These are phyloP conservation scores for Batillaria attramentaria DNA, from an alignment of 1,140 invertebrate genomes.

Conservation along the genomic window DNA sequence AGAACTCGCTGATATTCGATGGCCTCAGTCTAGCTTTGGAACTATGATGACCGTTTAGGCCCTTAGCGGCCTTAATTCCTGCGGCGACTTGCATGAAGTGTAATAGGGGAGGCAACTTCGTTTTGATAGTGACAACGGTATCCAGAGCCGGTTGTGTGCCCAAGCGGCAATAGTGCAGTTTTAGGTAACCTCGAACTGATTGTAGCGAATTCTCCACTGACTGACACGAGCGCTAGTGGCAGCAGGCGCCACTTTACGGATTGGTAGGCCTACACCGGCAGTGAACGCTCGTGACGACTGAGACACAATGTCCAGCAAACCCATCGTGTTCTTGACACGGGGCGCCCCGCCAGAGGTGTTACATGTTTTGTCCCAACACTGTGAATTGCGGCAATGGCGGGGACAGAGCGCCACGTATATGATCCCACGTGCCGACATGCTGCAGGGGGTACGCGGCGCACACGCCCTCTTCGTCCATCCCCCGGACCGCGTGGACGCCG, in stretches of 20 bases:
- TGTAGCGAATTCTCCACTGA: too few species aligned
- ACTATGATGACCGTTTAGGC: too few species aligned
- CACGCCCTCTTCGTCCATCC: slow-evolving; percentile 86
- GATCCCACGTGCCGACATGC: slow-evolving; percentile 80
- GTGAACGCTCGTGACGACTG: not conserved
- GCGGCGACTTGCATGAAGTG: too few species aligned
- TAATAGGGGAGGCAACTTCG: too few species aligned
- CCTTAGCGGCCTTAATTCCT: too few species aligned
- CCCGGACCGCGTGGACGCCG: slow-evolving; percentile 86
- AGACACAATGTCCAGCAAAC: not conserved
- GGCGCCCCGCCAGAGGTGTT: slow-evolving; percentile 38
- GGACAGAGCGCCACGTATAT: not conserved
- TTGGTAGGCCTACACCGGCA: not conserved
- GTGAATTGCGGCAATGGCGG: slow-evolving; percentile 40
- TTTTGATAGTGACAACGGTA: too few species aligned
- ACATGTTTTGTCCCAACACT: slow-evolving; percentile 29
- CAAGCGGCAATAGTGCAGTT: too few species aligned
- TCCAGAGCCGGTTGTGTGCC: too few species aligned
- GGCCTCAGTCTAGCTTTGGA: too few species aligned
- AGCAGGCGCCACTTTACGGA: not conserved
- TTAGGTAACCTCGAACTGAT: too few species aligned
- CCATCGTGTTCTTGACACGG: slow-evolving; percentile 46
- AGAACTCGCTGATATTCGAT: too few species aligned
- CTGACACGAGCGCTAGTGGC: not conserved
- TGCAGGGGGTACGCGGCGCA: slow-evolving; percentile 79